Evolutionary conservation across 2,113 vertebrate species (phyloP).

Genomic region (Fukomys damarensis): DNA sequence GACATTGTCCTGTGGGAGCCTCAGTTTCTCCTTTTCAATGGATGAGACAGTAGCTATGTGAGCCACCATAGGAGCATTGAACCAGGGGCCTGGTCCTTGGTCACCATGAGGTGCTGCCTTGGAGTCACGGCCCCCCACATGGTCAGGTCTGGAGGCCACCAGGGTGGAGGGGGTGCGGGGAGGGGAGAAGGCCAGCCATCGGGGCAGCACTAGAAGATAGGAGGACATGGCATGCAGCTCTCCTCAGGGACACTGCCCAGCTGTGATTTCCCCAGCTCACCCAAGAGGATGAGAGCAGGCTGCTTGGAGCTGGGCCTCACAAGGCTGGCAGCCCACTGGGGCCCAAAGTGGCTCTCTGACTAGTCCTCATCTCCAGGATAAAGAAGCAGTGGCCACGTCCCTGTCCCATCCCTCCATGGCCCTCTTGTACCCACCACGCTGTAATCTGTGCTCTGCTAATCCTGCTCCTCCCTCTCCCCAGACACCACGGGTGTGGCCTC

Average conservation of each 20-base stretch:
- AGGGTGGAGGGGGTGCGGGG: neutral
- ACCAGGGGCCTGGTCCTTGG: neutral
- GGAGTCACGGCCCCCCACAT: neutral
- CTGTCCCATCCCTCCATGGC: neutral
- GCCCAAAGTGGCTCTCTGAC: neutral
- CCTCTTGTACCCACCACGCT: neutral
- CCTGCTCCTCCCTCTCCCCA: neutral
- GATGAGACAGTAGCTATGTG: neutral
- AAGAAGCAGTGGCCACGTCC: too few species aligned
- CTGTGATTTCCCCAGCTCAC: neutral
- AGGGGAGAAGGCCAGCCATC: neutral
- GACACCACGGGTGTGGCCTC: neutral
- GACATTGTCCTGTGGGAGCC: neutral
- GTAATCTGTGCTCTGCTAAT: neutral
- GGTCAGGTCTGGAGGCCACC: too few species aligned
- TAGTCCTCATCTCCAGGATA: neutral
- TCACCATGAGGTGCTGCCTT: neutral
- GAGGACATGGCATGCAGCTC: neutral
- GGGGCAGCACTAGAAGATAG: neutral
- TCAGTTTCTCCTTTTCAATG: neutral
- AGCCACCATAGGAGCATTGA: neutral
- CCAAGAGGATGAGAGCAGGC: neutral
- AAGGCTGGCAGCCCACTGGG: too few species aligned
- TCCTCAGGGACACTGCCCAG: neutral
- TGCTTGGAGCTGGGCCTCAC: neutral